phyloP scores from a whole-genome alignment of 2,797 vertebrate species.

The Molossus alvarezi region DNA sequence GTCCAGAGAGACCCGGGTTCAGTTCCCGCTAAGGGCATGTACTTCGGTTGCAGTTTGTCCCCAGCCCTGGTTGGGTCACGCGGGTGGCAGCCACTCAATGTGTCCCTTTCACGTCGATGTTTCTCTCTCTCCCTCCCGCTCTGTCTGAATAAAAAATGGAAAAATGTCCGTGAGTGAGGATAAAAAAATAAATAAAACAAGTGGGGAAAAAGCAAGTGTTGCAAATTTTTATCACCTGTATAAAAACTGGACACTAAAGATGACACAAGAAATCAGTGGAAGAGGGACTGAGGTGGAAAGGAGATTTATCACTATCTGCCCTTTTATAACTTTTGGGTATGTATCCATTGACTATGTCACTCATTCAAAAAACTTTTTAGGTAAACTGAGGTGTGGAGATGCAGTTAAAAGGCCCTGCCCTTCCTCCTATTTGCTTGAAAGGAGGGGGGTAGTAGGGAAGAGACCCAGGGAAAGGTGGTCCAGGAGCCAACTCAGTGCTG shows the following conservation, averaged over 20 bases:
- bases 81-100: too few species aligned
- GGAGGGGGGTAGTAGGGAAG: background rate
- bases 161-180: too few species aligned
- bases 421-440: background rate
- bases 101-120: too few species aligned
- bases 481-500: background rate
- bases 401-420: background rate
- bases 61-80: too few species aligned
- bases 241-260: constrained; percentile 26
- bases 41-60: too few species aligned
- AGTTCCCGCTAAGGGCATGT: too few species aligned
- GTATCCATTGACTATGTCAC: background rate
- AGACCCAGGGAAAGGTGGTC: constrained; percentile 5
- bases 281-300: background rate
- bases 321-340: constrained; percentile 33
- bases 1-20: too few species aligned
- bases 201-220: background rate
- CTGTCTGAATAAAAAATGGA: too few species aligned
- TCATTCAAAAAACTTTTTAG: constrained; percentile 5
- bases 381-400: background rate
- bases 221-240: background rate
- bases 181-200: background rate
- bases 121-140: too few species aligned
- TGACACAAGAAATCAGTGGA: background rate
- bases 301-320: background rate